Percentiles rank a stretch among this genome's conserved stretches.
phyloP scores from a whole-genome alignment of 2,113 vertebrate genomes.

The Gobiocypris rarus region DNA sequence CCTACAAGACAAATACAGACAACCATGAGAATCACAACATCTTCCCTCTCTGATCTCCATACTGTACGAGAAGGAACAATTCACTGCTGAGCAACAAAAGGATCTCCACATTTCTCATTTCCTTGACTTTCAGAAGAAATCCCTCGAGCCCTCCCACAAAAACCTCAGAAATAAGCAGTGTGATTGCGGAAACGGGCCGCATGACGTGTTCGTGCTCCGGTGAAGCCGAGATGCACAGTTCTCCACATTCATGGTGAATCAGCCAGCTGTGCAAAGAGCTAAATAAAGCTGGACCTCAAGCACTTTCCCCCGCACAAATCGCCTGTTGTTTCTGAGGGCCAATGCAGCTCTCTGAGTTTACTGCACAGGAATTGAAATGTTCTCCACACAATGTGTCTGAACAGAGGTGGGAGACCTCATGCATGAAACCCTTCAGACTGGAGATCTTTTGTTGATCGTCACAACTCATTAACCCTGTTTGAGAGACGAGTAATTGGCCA shows the following conservation, averaged over 20 bases:
- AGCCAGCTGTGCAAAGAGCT: conserved; percentile 71
- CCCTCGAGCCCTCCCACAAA: neutral
- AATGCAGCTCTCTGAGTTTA: neutral
- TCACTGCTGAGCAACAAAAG: no score
- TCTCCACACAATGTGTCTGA: no score
- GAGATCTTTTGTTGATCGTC: neutral
- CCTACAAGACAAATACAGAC: conserved; percentile 75
- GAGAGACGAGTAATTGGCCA: neutral
- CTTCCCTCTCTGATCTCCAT: neutral
- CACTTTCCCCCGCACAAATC: neutral
- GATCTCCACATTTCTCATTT: neutral
- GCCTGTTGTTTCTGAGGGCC: neutral
- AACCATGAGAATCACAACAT: neutral
- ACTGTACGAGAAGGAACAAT: neutral
- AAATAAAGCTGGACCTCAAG: conserved; percentile 67
- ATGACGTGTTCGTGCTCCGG: no score
- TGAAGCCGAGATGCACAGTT: no score
- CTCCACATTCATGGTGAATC: neutral
- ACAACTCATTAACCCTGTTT: conserved; percentile 16
- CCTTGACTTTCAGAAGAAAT: neutral
- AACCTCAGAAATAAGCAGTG: neutral
- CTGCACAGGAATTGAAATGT: neutral
- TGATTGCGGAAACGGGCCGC: neutral
- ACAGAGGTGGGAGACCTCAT: no score
- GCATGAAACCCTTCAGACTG: neutral